Evolutionary conservation across 2,888 invertebrate genomes (phyloP).

Genomic region (Crocallis elinguaria): DNA sequence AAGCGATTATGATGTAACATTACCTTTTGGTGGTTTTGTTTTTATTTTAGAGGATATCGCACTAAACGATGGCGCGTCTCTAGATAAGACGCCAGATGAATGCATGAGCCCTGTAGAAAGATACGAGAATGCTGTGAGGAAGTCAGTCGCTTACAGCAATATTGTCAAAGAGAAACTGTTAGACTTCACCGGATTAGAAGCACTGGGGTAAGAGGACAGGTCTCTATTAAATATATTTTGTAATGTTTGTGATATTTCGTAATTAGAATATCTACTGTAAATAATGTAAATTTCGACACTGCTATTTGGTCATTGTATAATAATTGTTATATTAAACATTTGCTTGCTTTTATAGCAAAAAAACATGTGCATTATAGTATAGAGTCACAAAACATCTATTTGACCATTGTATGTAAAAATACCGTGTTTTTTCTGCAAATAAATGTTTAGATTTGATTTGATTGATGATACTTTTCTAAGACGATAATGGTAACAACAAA

Average conservation of each 20-base stretch:
- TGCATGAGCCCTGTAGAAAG: constrained; percentile 91
- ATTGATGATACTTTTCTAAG: too few relatives aligned
- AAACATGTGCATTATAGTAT: too few relatives aligned
- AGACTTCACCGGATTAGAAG: constrained; percentile 89
- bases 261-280: too few relatives aligned
- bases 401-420: too few relatives aligned
- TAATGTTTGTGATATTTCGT: neutral
- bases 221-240: neutral
- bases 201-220: constrained; percentile 85
- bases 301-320: too few relatives aligned
- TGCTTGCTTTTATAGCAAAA: too few relatives aligned
- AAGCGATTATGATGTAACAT: neutral
- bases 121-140: constrained; percentile 90
- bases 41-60: constrained; percentile 58
- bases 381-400: too few relatives aligned
- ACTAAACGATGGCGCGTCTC: constrained; percentile 83
- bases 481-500: too few relatives aligned
- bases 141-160: constrained; percentile 88
- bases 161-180: constrained; percentile 86
- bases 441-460: too few relatives aligned
- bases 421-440: too few relatives aligned
- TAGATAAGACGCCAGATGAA: constrained; percentile 87
- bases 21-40: neutral
- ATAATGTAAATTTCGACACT: too few relatives aligned
- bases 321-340: too few relatives aligned